Evolutionary conservation across 2,113 vertebrate genomes (phyloP).

Genomic region (Oxyruncus cristatus): DNA sequence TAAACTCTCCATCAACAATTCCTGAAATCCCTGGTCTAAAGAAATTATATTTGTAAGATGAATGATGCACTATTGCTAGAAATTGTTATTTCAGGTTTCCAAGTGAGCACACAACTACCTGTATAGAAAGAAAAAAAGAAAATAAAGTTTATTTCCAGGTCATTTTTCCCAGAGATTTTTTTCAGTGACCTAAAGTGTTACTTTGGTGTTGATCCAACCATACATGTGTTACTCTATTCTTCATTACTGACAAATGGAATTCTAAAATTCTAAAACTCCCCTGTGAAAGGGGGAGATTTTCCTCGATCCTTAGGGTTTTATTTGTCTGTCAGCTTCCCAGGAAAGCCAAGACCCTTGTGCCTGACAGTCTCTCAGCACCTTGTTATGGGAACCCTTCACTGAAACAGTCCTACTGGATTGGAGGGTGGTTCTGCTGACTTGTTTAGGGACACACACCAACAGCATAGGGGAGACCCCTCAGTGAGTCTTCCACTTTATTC

Average conservation of each 20-base stretch:
- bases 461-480: too few relatives aligned
- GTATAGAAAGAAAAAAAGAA: background rate
- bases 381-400: background rate
- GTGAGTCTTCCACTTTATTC: background rate
- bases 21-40: slow-evolving; percentile 27
- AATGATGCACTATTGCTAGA: slow-evolving; percentile 30
- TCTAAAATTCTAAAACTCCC: background rate
- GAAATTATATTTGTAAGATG: slow-evolving; percentile 55
- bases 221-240: background rate
- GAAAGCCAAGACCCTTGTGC: background rate
- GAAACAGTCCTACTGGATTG: background rate
- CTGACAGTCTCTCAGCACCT: background rate
- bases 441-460: background rate
- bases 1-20: slow-evolving; percentile 60
- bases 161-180: background rate
- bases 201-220: background rate
- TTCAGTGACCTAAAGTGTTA: background rate
- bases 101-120: background rate
- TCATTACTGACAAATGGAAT: background rate
- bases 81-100: slow-evolving; percentile 39
- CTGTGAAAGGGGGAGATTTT: background rate
- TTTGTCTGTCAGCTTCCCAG: background rate
- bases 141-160: background rate
- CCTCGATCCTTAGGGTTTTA: background rate
- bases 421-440: background rate